These are phyloP conservation scores for Aphis gossypii DNA, from an alignment of 1,140 invertebrate genomes.

Conservation along the genomic window DNA sequence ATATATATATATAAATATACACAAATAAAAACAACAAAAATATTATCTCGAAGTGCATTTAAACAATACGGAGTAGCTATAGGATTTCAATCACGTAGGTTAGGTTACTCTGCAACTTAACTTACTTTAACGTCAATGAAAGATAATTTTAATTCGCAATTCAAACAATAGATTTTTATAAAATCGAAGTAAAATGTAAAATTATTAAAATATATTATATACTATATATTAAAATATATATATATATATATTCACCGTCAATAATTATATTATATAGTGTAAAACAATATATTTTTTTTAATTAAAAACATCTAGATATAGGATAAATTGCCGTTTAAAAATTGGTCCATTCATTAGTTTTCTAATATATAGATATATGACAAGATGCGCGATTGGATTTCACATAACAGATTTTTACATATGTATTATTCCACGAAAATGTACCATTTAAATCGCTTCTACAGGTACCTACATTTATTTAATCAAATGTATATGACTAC, in stretches of 20 bases:
- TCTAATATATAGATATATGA: neutral
- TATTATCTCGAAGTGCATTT: neutral
- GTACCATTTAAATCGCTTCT: neutral
- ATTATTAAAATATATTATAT: no score
- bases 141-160: neutral
- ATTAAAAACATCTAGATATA: neutral
- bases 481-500: neutral
- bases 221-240: no score
- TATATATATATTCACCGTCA: neutral
- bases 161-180: neutral
- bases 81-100: neutral
- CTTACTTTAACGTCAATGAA: neutral
- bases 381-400: neutral
- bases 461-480: neutral
- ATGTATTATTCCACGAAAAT: neutral
- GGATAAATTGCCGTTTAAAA: neutral
- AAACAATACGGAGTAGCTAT: neutral
- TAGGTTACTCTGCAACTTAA: neutral
- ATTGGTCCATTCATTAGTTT: neutral
- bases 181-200: neutral
- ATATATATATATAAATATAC: neutral
- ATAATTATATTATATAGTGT: neutral
- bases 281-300: neutral
- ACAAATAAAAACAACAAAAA: neutral
- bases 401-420: neutral